phyloP scores from a whole-genome alignment of 2,797 vertebrate species.

The Poeciliopsis presidionis region DNA sequence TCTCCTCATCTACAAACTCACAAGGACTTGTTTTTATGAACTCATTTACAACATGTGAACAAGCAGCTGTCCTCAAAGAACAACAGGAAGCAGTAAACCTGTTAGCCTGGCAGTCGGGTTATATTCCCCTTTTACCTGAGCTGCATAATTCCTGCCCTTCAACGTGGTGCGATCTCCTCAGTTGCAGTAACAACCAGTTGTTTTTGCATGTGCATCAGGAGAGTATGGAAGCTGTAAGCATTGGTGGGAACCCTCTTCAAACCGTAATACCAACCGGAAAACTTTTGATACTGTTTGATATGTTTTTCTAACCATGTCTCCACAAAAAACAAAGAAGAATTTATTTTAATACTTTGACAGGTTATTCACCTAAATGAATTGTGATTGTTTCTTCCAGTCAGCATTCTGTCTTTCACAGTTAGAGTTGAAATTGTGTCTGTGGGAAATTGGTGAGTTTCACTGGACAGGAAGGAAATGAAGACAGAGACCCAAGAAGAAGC shows the following conservation, averaged over 20 bases:
- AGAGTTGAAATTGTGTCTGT: not conserved
- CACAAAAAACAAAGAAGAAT: not conserved
- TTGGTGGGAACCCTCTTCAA: too few relatives aligned
- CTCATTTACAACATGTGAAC: not conserved
- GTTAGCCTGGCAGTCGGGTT: not conserved
- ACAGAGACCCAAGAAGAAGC: not conserved
- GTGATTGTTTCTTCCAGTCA: not conserved
- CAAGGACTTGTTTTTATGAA: not conserved
- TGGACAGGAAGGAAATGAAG: slow-evolving; percentile 4
- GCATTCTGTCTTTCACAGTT: not conserved
- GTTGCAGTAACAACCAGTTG: not conserved
- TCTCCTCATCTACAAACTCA: not conserved
- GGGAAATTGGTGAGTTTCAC: not conserved
- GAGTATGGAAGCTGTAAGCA: too few relatives aligned
- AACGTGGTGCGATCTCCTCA: not conserved
- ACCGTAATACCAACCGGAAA: too few relatives aligned
- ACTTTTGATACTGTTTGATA: not conserved
- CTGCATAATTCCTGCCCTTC: not conserved
- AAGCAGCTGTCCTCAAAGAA: slow-evolving; percentile 9
- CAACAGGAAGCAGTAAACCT: not conserved
- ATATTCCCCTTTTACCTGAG: not conserved
- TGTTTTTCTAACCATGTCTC: not conserved
- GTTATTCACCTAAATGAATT: not conserved
- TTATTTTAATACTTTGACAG: too few relatives aligned
- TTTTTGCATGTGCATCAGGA: not conserved